Base-by-base conservation (phyloP, 2,797 vertebrate genomes). In the Tympanoctomys barrerae region DNA sequence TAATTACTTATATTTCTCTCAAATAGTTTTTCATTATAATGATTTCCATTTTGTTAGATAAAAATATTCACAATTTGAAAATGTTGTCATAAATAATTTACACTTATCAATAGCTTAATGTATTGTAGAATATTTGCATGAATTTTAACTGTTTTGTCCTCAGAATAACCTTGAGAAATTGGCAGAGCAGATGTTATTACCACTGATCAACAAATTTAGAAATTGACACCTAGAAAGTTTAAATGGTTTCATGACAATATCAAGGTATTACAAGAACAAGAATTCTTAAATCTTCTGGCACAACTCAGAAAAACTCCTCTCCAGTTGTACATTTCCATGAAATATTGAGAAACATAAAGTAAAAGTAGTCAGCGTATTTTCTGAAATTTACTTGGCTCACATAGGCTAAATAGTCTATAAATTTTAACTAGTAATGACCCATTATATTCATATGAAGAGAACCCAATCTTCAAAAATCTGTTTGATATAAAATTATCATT, bases 111-210 rank as follows among this genome's bases (percentile, higher is more conserved):
- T 28, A 81, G 7, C 46, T 78, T 61, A 64, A 33, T 3, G 36
- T 77, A 78, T 93, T 92, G 42, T 68, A 82, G 92, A 79, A 89
- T 75, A 42, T 59, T 93, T 75, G 19, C 22, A 82, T 16, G 33
- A 64, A 62, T 59, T 9, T 28, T 75, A 84, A 79, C 28, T 86
- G 9, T 18, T 89, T 88, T 16, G 46, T 62, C 11, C 59, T 87
- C 61, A 77, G 0, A 85, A 39, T 39, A 89, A 89, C 68, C 12
- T 46, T 70, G 3, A 87, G 7, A 94, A 87, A 70, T 36, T 22
- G 42, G 46, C 59, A 80, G 46, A 87, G 14, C 7, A 71, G 2
- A 7, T 81, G 11, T 70, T 59, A n/a, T 77, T 49, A 83, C 16
- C 10, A 77, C 0, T 81, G 22, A 52, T 77, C 33, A 28, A 28